Evolutionary conservation across 2,888 invertebrate species (phyloP), one percentile per base, ranked within the genome.

Genomic region (Zhengitettix transpicula): DNA sequence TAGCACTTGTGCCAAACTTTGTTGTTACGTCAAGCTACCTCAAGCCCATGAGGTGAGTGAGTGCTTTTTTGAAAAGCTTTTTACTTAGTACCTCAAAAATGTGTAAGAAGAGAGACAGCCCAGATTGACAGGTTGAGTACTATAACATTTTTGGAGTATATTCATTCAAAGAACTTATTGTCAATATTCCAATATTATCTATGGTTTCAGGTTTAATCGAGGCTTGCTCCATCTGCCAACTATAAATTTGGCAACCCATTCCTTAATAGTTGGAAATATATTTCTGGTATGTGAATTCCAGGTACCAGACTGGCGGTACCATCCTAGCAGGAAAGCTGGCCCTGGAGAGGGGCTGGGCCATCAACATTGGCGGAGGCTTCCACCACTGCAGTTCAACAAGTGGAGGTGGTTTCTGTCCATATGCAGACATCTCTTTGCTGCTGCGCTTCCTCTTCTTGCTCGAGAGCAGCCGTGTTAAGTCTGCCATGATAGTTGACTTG

Each of bases 331-430:
- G 89, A 0, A 86, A 87, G 71, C 70, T 93, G 61, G 92, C 93
- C 0, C 66, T 92, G 52, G 84, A 89, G 65, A 74, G 85, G 51
- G 90, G 90, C 3, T 93, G 91, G 90, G 84, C 91, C 0, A 88
- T 94, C 63, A 94, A 94, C 71, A 78, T 94, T 40, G 94, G 93
- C 0, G 94, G 90, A 12, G 93, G 93, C 0, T 94, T 94, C 73
- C 93, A 94, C 73, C 93, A 94, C 71, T 92, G 92, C 71, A 85
- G 85, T 64, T 77, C 81, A 0, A 75, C 79, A 59, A 75, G 75
- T 60, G 93, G 92, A 3, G 90, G 87, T 0, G 93, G 94, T 0
- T 94, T 94, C 75, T 94, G 93, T 73, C 83, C 87, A 0, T 94
- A 93, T 70, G 93, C 93, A 0, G 92, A 92, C 69, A 91, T 94